Base-by-base conservation (phyloP, 2,888 invertebrate genomes). In the Cryptus viduatorius region DNA sequence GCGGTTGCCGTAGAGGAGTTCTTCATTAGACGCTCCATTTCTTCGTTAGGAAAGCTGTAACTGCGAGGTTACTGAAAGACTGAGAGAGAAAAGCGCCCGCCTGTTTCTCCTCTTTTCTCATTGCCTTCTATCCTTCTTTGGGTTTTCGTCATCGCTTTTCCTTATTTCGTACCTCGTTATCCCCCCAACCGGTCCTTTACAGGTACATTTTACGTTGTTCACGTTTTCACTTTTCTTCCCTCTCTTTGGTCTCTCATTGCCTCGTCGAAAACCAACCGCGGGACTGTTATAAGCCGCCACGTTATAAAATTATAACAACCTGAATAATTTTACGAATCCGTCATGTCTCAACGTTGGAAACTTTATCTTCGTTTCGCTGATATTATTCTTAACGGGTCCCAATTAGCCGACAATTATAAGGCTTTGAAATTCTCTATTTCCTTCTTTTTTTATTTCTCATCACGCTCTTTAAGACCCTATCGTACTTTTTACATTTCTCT, bases 21-120 rank as follows among this genome's bases (percentile, higher is more conserved):
- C 79, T 84, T 84, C 84, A 86, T 84, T 84, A 82, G 77, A 72
- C 79, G 84, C 73, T 79, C 84, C 82, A 84, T 84, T 82, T 84
- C 84, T 84, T 77, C 79, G 65, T 84, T 68, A 78, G 56, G 71
- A 19, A 71, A 64, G 76, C 76, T 76, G 37, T 65, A 65, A 61
- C 42, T 48, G 10, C 65, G 42, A 31, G 31, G n/a, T 14, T n/a
- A n/a, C n/a, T 2, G 29, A 29, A 7, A 48, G 61, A 48, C 19
- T 48, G 64, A 76, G 76, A 65, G 50, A 37, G 64, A 48, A 44
- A 64, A 72, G 59, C 46, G 65, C 53, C 19, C 76, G 76, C 50
- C 65, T 65, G 76, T 76, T 76, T 37, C 48, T 50, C 64, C 48
- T 75, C 69, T 50, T 31, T 46, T 31, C 48, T 16, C 69, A 29